Conservation (phyloP, 2,797 vertebrate species). For the Oceanodroma leucorhoa region DNA sequence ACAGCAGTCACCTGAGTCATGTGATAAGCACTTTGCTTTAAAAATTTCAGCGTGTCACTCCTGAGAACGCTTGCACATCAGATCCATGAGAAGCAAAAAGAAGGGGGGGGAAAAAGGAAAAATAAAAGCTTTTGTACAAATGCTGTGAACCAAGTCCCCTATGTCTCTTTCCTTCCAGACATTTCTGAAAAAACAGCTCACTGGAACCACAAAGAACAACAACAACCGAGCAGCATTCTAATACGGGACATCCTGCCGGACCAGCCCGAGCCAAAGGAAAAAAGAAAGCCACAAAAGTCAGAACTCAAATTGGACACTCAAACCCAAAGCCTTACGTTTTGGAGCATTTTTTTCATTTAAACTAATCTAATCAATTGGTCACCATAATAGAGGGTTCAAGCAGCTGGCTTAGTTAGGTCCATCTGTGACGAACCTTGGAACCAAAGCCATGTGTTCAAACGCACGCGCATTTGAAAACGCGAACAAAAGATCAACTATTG, state of each 20-base stretch:
- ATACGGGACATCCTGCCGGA: conserved; percentile 49
- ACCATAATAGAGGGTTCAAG: conserved; percentile 32
- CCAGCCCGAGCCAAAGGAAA: conserved; percentile 14
- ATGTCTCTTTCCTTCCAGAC: conserved; percentile 52
- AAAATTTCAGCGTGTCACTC: not conserved
- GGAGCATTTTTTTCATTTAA: conserved; percentile 31
- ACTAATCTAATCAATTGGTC: conserved; percentile 53
- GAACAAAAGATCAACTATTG: not conserved
- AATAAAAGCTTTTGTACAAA: conserved; percentile 54
- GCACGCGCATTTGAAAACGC: not conserved
- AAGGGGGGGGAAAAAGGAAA: not conserved
- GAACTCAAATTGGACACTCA: conserved; percentile 19
- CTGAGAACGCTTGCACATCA: not conserved
- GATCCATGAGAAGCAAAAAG: not conserved
- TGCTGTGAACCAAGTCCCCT: conserved; percentile 42
- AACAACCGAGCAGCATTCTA: conserved; percentile 42
- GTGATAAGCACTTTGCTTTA: conserved; percentile 7
- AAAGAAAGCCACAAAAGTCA: conserved; percentile 17
- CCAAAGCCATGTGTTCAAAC: conserved; percentile 39
- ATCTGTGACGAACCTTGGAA: conserved; percentile 24
- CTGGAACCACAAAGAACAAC: conserved; percentile 57
- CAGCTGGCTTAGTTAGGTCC: conserved; percentile 23
- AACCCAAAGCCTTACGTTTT: conserved; percentile 20
- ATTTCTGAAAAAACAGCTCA: conserved; percentile 50
- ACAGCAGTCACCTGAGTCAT: conserved; percentile 42